Evolutionary conservation across 2,797 vertebrate genomes (phyloP).

Genomic region (Acanthiza pusilla): DNA sequence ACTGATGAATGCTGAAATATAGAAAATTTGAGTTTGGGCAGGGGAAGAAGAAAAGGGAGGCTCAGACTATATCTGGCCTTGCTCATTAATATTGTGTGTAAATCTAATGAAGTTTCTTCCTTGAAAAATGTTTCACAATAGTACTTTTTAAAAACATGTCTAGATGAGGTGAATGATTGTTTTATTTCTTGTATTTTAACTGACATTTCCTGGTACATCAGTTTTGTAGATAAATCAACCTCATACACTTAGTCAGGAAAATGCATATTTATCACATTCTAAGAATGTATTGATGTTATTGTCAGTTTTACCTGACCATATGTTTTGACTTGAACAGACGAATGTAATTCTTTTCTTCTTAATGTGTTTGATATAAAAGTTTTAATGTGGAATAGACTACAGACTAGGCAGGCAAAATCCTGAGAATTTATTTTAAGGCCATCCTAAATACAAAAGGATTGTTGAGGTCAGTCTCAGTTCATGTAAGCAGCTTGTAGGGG

Average conservation of each 20-base stretch:
- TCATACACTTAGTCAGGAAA: not conserved
- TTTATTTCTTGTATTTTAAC: not conserved
- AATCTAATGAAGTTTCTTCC: not conserved
- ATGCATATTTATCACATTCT: not conserved
- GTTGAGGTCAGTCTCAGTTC: not conserved
- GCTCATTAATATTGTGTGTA: not conserved
- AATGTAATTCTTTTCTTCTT: not conserved
- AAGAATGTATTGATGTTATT: not conserved
- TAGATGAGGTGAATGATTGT: not conserved
- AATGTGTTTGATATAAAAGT: not conserved
- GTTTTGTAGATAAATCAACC: not conserved
- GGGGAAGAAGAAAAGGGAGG: not conserved
- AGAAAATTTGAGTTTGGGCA: conserved; percentile 13
- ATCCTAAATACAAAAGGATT: not conserved
- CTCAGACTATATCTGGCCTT: not conserved
- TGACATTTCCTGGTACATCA: not conserved
- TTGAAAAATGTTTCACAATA: not conserved
- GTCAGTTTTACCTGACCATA: not conserved
- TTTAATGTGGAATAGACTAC: not conserved
- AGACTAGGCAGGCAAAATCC: not conserved
- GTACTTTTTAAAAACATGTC: not conserved
- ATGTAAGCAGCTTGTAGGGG: not conserved
- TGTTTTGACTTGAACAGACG: not conserved
- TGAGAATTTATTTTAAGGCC: not conserved
- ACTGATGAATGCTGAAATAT: not conserved